These are phyloP conservation scores for Promerops cafer DNA, from an alignment of 2,113 vertebrate species.

Conservation along the genomic window DNA sequence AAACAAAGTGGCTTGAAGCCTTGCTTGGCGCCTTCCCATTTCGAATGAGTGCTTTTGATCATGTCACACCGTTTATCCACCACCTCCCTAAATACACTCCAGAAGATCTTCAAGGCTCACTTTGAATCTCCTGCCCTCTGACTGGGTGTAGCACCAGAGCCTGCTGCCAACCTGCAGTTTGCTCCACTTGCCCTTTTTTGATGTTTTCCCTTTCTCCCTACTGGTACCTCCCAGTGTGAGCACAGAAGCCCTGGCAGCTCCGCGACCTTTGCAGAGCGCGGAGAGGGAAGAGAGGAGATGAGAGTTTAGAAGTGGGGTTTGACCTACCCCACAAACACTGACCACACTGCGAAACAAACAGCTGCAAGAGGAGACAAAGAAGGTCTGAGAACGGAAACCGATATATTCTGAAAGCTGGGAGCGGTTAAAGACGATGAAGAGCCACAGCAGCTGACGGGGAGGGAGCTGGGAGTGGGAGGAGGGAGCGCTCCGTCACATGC, in stretches of 20 bases:
- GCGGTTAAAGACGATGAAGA: not conserved
- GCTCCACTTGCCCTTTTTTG: not conserved
- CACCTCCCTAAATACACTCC: accelerated
- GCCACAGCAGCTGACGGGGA: conserved; percentile 9
- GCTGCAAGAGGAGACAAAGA: not conserved
- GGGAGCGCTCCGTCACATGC: not conserved
- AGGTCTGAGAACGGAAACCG: conserved; percentile 54
- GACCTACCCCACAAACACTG: not conserved
- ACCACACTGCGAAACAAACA: not conserved
- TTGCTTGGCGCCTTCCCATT: not conserved
- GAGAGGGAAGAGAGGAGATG: not conserved
- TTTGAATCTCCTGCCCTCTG: not conserved
- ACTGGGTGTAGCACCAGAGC: not conserved
- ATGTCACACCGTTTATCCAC: not conserved
- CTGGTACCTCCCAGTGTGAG: not conserved
- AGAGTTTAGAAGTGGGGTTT: not conserved
- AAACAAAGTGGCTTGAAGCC: not conserved
- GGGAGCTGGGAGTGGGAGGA: not conserved
- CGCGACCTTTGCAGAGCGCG: not conserved
- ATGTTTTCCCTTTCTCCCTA: not conserved
- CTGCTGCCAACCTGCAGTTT: not conserved
- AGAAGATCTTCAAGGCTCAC: not conserved
- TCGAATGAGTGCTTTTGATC: not conserved
- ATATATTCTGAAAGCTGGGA: not conserved
- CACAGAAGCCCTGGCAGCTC: not conserved